phyloP scores from a whole-genome alignment of 1,140 invertebrate species.

The Drosophila setifemur region DNA sequence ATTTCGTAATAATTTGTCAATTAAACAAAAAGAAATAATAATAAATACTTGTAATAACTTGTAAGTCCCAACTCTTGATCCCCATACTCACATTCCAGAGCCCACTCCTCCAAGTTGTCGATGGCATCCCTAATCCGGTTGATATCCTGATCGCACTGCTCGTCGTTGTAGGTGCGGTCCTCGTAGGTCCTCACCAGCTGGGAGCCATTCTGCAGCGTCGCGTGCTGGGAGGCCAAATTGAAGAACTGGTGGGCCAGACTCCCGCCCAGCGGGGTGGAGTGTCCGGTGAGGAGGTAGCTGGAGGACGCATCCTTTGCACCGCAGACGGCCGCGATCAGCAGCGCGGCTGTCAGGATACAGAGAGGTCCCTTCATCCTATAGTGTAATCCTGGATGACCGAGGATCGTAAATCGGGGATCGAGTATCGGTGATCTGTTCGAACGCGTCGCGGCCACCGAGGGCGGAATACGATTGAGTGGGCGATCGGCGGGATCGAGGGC shows the following conservation, averaged over 20 bases:
- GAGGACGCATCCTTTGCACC: background rate
- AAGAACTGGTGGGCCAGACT: slow-evolving; percentile 65
- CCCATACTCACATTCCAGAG: slow-evolving; percentile 60
- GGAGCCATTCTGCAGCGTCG: background rate
- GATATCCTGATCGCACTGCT: slow-evolving; percentile 44
- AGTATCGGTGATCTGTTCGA: background rate
- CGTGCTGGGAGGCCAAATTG: slow-evolving; percentile 14
- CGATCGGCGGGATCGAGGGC: slow-evolving; percentile 19
- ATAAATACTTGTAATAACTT: no score
- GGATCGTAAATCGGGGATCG: no score
- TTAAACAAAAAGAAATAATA: no score
- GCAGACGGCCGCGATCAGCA: slow-evolving; percentile 27
- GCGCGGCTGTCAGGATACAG: slow-evolving; percentile 29
- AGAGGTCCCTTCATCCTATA: slow-evolving; percentile 43
- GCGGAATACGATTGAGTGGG: slow-evolving; percentile 35
- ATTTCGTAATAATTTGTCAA: no score
- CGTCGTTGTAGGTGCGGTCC: slow-evolving; percentile 8
- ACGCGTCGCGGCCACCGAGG: slow-evolving; percentile 20
- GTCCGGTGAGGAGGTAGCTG: slow-evolving; percentile 29
- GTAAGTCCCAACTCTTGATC: no score
- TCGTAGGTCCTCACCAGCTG: background rate
- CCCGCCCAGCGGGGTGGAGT: slow-evolving; percentile 35
- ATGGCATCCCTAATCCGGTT: slow-evolving; percentile 51
- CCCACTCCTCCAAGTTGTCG: slow-evolving; percentile 61
- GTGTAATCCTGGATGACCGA: background rate